phyloP scores from a whole-genome alignment of 53 echinoderm and acorn worm species.

The Echinometra lucunter region DNA sequence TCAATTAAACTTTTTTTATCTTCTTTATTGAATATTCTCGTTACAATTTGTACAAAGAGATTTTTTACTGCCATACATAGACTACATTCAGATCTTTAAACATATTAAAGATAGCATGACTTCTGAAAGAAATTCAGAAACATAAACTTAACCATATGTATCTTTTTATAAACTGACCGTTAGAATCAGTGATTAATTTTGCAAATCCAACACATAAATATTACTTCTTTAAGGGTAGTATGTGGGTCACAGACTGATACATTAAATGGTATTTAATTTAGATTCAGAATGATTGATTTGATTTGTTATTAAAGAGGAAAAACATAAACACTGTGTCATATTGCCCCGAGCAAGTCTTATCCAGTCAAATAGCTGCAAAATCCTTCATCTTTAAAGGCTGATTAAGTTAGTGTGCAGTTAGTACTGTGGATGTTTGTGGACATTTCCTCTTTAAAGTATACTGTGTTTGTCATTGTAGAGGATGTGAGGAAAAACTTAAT shows the following conservation, averaged over 20 bases:
- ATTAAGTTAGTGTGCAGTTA: too few species aligned
- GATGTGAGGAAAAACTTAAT: not conserved
- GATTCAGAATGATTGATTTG: not conserved
- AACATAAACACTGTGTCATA: not conserved
- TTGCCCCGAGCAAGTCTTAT: not conserved
- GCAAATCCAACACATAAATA: not conserved
- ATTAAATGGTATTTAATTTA: not conserved
- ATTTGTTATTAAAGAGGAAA: not conserved
- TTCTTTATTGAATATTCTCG: too few species aligned
- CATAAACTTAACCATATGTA: not conserved
- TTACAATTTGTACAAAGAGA: not conserved
- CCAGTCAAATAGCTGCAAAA: not conserved
- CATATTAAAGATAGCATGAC: not conserved
- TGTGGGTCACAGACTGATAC: not conserved
- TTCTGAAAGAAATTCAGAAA: not conserved
- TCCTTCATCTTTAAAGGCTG: not conserved
- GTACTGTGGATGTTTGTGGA: too few species aligned
- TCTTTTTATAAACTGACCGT: not conserved
- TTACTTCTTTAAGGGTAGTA: not conserved
- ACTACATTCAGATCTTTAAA: not conserved
- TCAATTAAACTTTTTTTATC: not conserved
- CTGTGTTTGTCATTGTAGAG: not conserved
- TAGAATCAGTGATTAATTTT: not conserved
- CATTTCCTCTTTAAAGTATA: not conserved
- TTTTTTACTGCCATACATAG: not conserved